phyloP scores from a whole-genome alignment of 35 echinoderm and acorn worm species.

The Chiridota heheva region DNA sequence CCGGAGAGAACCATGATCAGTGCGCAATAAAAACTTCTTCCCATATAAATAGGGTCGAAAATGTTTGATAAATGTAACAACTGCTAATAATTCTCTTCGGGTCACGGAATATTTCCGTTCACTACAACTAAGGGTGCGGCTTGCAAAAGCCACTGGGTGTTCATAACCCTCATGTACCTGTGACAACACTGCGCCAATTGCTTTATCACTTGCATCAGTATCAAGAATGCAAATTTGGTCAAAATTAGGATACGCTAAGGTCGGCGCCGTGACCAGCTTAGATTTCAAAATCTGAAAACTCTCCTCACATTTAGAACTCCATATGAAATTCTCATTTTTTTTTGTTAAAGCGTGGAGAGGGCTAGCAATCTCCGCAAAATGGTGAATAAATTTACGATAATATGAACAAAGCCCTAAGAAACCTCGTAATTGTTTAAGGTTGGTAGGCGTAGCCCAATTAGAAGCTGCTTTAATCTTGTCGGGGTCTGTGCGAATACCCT shows the following conservation, averaged over 20 bases:
- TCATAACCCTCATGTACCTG: conserved; percentile 16
- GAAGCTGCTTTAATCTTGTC: conserved; percentile 23
- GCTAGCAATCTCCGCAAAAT: conserved; percentile 48
- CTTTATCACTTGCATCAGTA: conserved; percentile 22
- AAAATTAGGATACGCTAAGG: conserved; percentile 31
- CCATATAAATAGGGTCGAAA: conserved; percentile 39
- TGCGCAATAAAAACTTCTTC: conserved; percentile 35
- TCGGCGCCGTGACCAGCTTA: conserved; percentile 15
- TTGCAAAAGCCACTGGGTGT: conserved; percentile 16
- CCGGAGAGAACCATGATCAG: conserved; percentile 34
- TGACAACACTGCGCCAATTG: conserved; percentile 36
- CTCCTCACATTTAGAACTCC: conserved; percentile 19
- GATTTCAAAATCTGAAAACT: conserved; percentile 27
- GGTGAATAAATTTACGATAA: conserved; percentile 44
- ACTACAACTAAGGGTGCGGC: conserved; percentile 1
- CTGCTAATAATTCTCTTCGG: conserved; percentile 34
- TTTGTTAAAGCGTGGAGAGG: conserved; percentile 54
- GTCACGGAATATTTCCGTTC: conserved; percentile 47
- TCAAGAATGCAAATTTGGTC: conserved; percentile 26
- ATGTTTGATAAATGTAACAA: conserved; percentile 34
- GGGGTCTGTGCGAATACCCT: conserved; percentile 37
- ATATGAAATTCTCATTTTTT: conserved; percentile 19
- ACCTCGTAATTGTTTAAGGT: neutral
- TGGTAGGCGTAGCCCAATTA: neutral
- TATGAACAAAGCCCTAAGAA: conserved; percentile 50